These are phyloP conservation scores for Bombus picipes DNA, from an alignment of 1,140 invertebrate species.

Conservation along the genomic window DNA sequence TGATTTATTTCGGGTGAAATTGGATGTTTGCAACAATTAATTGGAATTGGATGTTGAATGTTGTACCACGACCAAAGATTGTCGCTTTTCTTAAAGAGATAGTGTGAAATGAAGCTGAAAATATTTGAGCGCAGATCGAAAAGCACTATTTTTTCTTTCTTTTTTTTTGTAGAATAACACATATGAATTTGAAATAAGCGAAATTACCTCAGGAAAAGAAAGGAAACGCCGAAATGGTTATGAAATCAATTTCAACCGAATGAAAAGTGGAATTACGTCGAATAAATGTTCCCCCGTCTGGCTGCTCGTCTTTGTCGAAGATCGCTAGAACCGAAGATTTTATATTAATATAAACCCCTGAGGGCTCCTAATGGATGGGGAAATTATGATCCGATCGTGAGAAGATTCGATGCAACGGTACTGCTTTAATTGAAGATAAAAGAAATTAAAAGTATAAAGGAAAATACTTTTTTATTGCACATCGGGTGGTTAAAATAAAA, in stretches of 20 bases:
- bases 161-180: background rate
- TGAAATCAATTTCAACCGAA: constrained; percentile 13
- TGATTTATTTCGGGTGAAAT: too few species aligned
- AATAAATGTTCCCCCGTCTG: constrained; percentile 2
- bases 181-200: background rate
- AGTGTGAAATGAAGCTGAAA: background rate
- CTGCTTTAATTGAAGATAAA: background rate
- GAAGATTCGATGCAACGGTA: background rate
- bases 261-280: constrained; percentile 6
- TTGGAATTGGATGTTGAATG: too few species aligned
- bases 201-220: background rate
- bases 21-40: too few species aligned
- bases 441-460: background rate
- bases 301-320: background rate
- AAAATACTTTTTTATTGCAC: background rate
- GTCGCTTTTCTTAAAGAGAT: background rate
- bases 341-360: background rate
- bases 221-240: background rate
- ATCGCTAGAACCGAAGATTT: background rate
- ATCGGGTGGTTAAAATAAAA: background rate
- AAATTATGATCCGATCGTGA: background rate
- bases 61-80: background rate
- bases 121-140: constrained; percentile 18
- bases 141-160: background rate
- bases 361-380: background rate